phyloP scores from a whole-genome alignment of 2,797 vertebrate species.

The Danionella dracula region DNA sequence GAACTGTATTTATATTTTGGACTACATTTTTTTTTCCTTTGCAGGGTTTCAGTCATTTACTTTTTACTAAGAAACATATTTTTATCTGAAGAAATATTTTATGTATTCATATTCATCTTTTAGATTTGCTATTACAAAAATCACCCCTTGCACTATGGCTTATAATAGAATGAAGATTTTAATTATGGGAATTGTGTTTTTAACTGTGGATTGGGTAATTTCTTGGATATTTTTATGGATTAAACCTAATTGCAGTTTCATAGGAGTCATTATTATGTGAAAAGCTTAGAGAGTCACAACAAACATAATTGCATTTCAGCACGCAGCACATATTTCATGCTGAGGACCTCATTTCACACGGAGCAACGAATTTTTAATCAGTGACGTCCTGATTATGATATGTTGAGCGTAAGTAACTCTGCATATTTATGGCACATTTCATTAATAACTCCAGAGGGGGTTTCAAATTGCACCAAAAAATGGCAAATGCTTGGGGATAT shows the following conservation, averaged over 20 bases:
- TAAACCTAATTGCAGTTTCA: conserved; percentile 34
- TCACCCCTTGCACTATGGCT: no score
- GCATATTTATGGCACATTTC: conserved; percentile 53
- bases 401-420: conserved; percentile 49
- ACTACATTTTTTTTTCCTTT: no score
- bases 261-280: conserved; percentile 36
- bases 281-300: conserved; percentile 42
- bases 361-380: conserved; percentile 57
- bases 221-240: conserved; percentile 3
- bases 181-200: neutral
- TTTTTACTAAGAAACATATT: no score
- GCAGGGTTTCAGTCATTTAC: no score
- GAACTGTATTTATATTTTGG: no score
- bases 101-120: no score
- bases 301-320: conserved; percentile 55
- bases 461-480: conserved; percentile 42
- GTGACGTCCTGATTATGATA: conserved; percentile 61
- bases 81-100: no score
- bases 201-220: conserved; percentile 6
- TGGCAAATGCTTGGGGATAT: conserved; percentile 41
- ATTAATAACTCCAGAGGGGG: conserved; percentile 51
- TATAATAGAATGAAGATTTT: no score
- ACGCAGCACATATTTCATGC: conserved; percentile 42
- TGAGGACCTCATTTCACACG: conserved; percentile 51
- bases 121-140: no score